Evolutionary conservation across 2,113 vertebrate genomes (phyloP).

Genomic region (Melanostigma gelatinosum): DNA sequence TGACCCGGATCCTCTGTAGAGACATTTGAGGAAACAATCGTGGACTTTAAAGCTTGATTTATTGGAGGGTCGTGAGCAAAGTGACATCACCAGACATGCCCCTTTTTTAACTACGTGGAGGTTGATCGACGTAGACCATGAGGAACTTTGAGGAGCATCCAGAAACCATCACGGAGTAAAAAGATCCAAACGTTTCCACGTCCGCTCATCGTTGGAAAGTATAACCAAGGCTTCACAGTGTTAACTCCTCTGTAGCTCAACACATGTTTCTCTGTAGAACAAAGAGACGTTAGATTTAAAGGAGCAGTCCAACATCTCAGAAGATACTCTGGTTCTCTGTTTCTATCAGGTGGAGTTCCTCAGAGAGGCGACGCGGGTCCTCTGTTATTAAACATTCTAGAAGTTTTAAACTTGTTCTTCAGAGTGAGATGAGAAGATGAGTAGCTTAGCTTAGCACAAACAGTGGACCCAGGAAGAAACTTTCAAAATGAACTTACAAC

Average conservation of each 20-base stretch:
- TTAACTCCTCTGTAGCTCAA: constrained; percentile 24
- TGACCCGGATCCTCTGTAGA: constrained; percentile 3
- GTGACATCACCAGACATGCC: neutral
- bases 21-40: neutral
- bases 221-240: constrained; percentile 11
- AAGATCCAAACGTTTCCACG: neutral
- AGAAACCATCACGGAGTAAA: neutral
- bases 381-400: neutral
- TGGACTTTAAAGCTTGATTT: neutral
- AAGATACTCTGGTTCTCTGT: neutral
- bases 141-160: neutral
- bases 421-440: neutral
- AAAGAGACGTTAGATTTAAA: constrained; percentile 36
- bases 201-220: neutral
- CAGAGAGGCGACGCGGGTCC: neutral
- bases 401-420: neutral
- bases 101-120: no score
- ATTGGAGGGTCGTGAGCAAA: neutral
- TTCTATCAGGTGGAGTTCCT: neutral
- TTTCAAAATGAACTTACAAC: neutral
- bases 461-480: neutral
- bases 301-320: constrained; percentile 30
- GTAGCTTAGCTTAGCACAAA: constrained; percentile 9
- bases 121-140: neutral
- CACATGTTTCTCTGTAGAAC: constrained; percentile 6